Evolutionary conservation across 37 sponge, comb jelly and placozoan species (phyloP).

Genomic region (Aplysina aerophoba): DNA sequence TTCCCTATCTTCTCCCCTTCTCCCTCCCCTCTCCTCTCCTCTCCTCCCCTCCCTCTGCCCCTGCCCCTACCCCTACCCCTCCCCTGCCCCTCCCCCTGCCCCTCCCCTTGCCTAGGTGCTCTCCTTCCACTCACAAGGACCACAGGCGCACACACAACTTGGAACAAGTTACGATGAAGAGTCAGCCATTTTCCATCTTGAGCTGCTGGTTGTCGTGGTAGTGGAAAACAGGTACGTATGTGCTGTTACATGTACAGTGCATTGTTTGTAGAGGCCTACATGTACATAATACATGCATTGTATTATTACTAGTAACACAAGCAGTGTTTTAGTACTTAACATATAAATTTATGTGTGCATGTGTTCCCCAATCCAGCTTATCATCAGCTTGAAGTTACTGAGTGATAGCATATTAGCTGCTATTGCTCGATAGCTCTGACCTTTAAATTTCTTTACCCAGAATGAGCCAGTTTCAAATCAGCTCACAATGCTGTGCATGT

Average conservation of each 20-base stretch:
- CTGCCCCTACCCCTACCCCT: constrained; percentile 27
- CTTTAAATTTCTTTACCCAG: constrained; percentile 53
- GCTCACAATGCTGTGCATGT: too few relatives aligned
- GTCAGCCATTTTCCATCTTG: constrained; percentile 79
- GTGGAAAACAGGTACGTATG: constrained; percentile 79
- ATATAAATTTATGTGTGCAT: too few relatives aligned
- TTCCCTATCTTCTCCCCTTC: background rate
- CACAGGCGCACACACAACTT: constrained; percentile 69
- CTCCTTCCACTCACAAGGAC: constrained; percentile 74
- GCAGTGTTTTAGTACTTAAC: too few relatives aligned
- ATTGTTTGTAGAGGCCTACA: too few relatives aligned
- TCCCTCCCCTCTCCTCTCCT: background rate
- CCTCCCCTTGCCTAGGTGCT: constrained; percentile 62
- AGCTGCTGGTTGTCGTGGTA: constrained; percentile 82
- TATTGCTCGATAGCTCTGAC: constrained; percentile 78
- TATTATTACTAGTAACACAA: too few relatives aligned
- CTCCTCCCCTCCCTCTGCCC: too few relatives aligned
- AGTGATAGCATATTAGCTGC: too few relatives aligned
- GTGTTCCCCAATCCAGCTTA: too few relatives aligned
- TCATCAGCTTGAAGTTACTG: too few relatives aligned
- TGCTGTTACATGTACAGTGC: too few relatives aligned
- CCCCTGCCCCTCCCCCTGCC: background rate
- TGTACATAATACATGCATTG: too few relatives aligned
- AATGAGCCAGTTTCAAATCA: too few relatives aligned
- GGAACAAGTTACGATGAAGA: constrained; percentile 89